These are phyloP conservation scores for Sebastes melanostomus DNA, from an alignment of 2,797 vertebrate species.

Conservation along the genomic window DNA sequence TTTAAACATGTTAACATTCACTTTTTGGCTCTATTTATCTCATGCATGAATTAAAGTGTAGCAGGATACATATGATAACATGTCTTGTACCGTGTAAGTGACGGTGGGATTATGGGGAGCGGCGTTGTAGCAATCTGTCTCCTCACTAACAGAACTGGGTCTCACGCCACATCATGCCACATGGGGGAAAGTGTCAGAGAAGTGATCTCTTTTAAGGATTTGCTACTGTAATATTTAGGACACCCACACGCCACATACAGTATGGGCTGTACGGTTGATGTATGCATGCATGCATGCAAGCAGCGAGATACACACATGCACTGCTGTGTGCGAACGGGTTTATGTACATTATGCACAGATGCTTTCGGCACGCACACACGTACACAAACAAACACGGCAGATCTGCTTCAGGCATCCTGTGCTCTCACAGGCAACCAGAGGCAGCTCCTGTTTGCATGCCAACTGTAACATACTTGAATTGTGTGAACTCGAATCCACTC, in stretches of 20 bases:
- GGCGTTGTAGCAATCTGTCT: constrained; percentile 48
- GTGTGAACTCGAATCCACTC: constrained; percentile 28
- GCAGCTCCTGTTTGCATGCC: constrained; percentile 41
- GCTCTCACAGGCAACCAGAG: constrained; percentile 12
- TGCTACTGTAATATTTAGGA: constrained; percentile 50
- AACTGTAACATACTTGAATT: constrained; percentile 26
- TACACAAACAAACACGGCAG: constrained; percentile 8
- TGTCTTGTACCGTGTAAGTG: constrained; percentile 3
- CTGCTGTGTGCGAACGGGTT: not conserved
- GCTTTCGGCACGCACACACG: constrained; percentile 2
- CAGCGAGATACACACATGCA: not conserved
- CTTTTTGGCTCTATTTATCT: not conserved
- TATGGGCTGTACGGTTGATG: not conserved
- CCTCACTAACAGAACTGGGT: constrained; percentile 50
- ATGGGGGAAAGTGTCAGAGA: constrained; percentile 29
- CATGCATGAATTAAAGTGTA: not conserved
- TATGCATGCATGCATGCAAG: not conserved
- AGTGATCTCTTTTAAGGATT: constrained; percentile 33
- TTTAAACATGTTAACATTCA: not conserved
- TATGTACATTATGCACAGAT: constrained; percentile 33
- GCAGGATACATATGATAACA: not conserved
- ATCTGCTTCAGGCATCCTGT: not conserved
- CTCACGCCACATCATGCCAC: constrained; percentile 33
- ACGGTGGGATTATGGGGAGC: constrained; percentile 38
- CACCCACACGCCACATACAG: constrained; percentile 15